phyloP scores from a whole-genome alignment of 1,140 invertebrate species.

The Phenacoccus solenopsis region DNA sequence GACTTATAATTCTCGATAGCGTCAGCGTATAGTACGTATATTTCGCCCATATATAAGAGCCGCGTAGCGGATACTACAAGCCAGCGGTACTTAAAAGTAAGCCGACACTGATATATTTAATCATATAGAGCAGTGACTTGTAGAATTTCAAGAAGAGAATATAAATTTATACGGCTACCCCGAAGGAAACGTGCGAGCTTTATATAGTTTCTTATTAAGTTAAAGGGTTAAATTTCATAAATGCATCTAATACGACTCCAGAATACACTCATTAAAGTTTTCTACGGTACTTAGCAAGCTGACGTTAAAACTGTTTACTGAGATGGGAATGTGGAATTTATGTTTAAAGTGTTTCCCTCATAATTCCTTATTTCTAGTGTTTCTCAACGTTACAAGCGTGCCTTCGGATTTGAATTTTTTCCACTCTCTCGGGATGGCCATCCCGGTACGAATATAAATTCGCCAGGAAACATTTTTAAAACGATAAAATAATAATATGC shows the following conservation, averaged over 20 bases:
- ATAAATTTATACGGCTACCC: background rate
- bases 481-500: background rate
- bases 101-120: slow-evolving; percentile 1
- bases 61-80: background rate
- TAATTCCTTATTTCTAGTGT: background rate
- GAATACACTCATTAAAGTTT: slow-evolving; percentile 17
- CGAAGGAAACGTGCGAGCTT: slow-evolving; percentile 3
- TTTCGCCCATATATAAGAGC: background rate
- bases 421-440: no score
- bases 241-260: slow-evolving; percentile 8
- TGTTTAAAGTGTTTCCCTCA: slow-evolving; percentile 1
- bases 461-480: no score
- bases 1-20: background rate
- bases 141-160: slow-evolving; percentile 3
- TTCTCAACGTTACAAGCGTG: background rate
- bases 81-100: background rate
- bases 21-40: no score
- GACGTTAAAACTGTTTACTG: slow-evolving; percentile 6
- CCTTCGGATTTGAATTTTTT: background rate
- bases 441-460: no score
- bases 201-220: slow-evolving; percentile 17
- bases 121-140: background rate
- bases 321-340: slow-evolving; percentile 1
- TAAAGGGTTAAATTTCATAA: slow-evolving; percentile 9
- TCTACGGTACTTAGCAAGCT: slow-evolving; percentile 13